Percentiles rank a stretch among this genome's conserved stretches.
Evolutionary conservation across 64 coral and sea anemone species (phyloP).

Genomic region (Trachythela sp.): DNA sequence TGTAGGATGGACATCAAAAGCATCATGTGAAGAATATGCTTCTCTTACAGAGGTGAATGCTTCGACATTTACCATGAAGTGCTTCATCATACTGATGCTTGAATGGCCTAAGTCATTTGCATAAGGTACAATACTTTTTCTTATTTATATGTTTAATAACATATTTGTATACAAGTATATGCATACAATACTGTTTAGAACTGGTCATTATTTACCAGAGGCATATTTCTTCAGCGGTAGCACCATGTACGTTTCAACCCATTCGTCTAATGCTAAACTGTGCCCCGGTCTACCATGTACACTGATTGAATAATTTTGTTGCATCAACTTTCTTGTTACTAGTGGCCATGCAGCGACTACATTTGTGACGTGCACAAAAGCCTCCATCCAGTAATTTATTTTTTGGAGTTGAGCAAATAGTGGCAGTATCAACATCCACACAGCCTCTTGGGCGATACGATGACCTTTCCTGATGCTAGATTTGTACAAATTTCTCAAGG

Average conservation of each 20-base stretch:
- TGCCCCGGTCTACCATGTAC: constrained; percentile 19
- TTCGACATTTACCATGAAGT: constrained; percentile 7
- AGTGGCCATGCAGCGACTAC: constrained; percentile 42
- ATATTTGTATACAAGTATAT: too few relatives aligned
- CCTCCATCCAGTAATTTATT: constrained; percentile 29
- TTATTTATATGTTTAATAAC: too few relatives aligned
- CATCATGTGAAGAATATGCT: neutral
- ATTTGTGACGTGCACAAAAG: constrained; percentile 44
- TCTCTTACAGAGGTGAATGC: neutral
- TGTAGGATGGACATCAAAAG: constrained; percentile 36
- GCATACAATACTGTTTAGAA: neutral
- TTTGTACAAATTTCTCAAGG: constrained; percentile 19
- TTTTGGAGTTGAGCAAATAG: constrained; percentile 34
- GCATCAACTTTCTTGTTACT: constrained; percentile 14
- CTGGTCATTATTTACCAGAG: too few relatives aligned
- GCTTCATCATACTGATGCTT: neutral
- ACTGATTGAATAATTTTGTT: constrained; percentile 37
- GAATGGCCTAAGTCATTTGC: neutral
- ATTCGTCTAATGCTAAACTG: neutral
- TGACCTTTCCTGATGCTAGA: neutral
- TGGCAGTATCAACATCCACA: constrained; percentile 32
- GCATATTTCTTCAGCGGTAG: too few relatives aligned
- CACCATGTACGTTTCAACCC: too few relatives aligned
- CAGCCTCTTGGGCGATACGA: constrained; percentile 17
- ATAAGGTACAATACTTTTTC: too few relatives aligned